A percentile compares a stretch with the other conserved stretches of the same genome.
Conservation (phyloP, 2,797 vertebrate genomes). For the Labroides dimidiatus region DNA sequence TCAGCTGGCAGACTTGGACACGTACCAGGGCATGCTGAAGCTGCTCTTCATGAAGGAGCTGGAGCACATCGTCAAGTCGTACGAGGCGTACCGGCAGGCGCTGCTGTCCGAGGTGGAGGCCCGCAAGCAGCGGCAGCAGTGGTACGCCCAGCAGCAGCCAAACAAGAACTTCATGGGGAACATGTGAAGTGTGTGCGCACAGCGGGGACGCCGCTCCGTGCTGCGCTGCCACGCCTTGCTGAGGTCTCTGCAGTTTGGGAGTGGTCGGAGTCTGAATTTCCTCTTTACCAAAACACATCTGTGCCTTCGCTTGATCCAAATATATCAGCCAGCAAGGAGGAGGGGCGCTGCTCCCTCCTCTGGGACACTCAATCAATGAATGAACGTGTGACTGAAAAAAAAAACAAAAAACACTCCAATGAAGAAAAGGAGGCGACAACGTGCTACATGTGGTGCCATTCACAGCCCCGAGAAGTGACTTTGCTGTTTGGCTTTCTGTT, state of each 20-base stretch:
- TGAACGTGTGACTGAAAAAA: constrained; percentile 46
- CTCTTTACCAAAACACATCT: constrained; percentile 79
- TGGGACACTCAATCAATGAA: constrained; percentile 45
- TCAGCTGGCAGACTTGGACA: constrained; percentile 98
- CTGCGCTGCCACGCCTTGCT: constrained; percentile 53
- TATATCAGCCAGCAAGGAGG: constrained; percentile 62
- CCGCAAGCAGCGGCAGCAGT: constrained; percentile 94
- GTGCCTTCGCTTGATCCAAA: constrained; percentile 83
- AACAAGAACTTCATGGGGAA: constrained; percentile 87
- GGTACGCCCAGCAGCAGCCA: constrained; percentile 94
- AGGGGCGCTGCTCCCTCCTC: background rate
- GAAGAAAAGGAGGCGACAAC: constrained; percentile 47
- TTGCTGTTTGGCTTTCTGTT: constrained; percentile 10
- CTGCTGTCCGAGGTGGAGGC: constrained; percentile 93
- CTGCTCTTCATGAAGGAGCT: constrained; percentile 99
- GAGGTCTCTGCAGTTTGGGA: constrained; percentile 66
- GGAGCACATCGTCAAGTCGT: constrained; percentile 97
- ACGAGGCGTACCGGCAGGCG: constrained; percentile 95
- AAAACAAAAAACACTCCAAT: constrained; percentile 49
- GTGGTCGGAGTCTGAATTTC: constrained; percentile 63
- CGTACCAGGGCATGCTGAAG: constrained; percentile 99
- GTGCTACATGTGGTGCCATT: constrained; percentile 19
- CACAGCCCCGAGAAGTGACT: constrained; percentile 26
- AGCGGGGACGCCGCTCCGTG: constrained; percentile 21
- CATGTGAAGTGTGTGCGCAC: constrained; percentile 73